Evolutionary conservation across 92 coral and sea anemone genomes (phyloP).

Genomic region (Bergia puertoricense): DNA sequence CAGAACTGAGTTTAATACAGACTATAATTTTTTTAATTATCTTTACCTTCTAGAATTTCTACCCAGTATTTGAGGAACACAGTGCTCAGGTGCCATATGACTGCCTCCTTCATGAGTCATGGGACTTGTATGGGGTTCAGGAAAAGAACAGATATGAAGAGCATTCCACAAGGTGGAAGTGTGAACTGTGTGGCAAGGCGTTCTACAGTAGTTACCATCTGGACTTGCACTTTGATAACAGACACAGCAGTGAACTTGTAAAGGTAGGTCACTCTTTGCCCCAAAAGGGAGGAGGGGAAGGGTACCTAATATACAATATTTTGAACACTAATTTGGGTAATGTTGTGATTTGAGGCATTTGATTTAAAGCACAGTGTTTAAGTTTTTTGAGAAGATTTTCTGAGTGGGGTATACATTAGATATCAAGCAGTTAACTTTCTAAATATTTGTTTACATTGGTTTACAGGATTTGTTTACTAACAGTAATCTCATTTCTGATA

Average conservation of each 20-base stretch:
- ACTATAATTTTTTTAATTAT: background rate
- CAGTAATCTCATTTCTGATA: too few species aligned
- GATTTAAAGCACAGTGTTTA: too few species aligned
- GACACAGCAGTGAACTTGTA: slow-evolving; percentile 72
- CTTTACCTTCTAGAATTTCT: slow-evolving; percentile 63
- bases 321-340: too few species aligned
- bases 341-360: too few species aligned
- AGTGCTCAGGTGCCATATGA: slow-evolving; percentile 43
- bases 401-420: too few species aligned
- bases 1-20: background rate
- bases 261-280: slow-evolving; percentile 42
- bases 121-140: slow-evolving; percentile 75
- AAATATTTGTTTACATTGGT: too few species aligned
- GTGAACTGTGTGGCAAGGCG: slow-evolving; percentile 89
- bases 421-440: too few species aligned
- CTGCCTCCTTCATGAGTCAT: slow-evolving; percentile 70
- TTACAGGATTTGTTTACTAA: too few species aligned
- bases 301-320: too few species aligned
- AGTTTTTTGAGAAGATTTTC: too few species aligned
- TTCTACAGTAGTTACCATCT: slow-evolving; percentile 71
- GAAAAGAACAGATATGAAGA: slow-evolving; percentile 77
- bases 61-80: slow-evolving; percentile 61
- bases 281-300: background rate
- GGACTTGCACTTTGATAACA: slow-evolving; percentile 87
- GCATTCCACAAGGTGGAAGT: slow-evolving; percentile 81